Evolutionary conservation across 2,888 invertebrate genomes (phyloP), one percentile per base, ranked within the genome.

Genomic region (Lymantria monacha): DNA sequence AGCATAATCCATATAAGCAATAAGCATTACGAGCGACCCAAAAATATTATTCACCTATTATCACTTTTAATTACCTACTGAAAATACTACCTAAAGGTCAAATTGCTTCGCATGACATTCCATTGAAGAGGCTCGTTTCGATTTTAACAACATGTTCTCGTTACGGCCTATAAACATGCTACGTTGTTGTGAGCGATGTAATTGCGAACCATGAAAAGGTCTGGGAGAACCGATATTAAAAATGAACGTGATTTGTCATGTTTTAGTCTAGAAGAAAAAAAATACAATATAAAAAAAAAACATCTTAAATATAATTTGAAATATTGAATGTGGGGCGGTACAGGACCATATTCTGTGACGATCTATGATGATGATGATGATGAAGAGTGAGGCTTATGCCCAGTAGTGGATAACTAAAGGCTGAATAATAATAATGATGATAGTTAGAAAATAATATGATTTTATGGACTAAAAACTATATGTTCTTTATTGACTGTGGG

Each of bases 11-110:
- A 5, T 22, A 22, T 22, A 22, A 3, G 22, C 5, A 47, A 40
- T 53, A 31, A 30, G 3, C 46, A 51, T 51, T 51, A 53, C 22
- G 50, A 53, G 42, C 56, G 49, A 36, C 51, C 55, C 46, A 53
- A 62, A 64, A 59, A 51, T 52, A 51, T 55, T 45, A 22, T 22
- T 22, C 5, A 2, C 30, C 44, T 46, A 56, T 51, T 51, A 57
- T 64, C 66, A 66, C 49, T 50, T 13, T 56, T 64, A 66, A 66
- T 66, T 67, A 64, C 51, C 22, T 48, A 48, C 47, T 51, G 13
- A 61, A 57, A 41, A 49, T 31, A 37, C 37, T 14, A 48, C 55
- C 57, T 64, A 58, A 64, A 63, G 51, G 43, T 33, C 42, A n/a
- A 55, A 53, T 66, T 66, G 49, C 51, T 43, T 40, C 31, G 49